Base-by-base conservation (phyloP, 2,888 invertebrate species). In the Hedya salicella region DNA sequence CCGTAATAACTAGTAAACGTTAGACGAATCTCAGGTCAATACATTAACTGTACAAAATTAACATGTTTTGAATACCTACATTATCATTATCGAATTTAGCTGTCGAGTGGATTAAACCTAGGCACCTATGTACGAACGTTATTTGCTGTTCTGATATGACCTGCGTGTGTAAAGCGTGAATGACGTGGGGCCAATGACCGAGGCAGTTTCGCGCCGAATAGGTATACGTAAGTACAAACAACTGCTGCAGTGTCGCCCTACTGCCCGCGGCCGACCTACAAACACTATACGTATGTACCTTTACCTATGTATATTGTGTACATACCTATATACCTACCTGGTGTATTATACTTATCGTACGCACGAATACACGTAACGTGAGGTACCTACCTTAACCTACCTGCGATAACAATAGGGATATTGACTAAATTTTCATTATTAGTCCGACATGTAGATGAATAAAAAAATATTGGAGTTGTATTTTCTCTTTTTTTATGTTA, bases 111-210 rank as follows among this genome's bases (percentile, higher is more conserved):
- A 57, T 62, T 40, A 39, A 48, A 36, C 50, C 8, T 39, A 44
- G 21, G 39, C 63, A 54, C 54, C 36, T 44, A 62, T 57, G 62
- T 61, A 70, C 59, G 61, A 62, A 14, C 73, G 70, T 70, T 68
- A 74, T 70, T 74, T 73, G 71, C 69, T 72, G 71, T 71, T 68
- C 74, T 73, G 74, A 68, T 74, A 76, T 72, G 71, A 73, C 73
- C 77, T 75, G 73, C 74, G 75, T 77, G 71, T 72, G 75, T 72
- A 70, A 75, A 72, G 69, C 73, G 74, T 75, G 78, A 82, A 81
- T 79, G 80, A 82, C 78, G 75, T 67, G 62, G 68, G 79, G 77
- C 77, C 79, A 74, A 76, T 75, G 78, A 78, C 75, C 75, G 75
- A 72, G 75, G 74, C 77, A 74, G 75, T 80, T 81, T 80, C 74